Evolutionary conservation across 2,888 invertebrate species (phyloP).

Genomic region (Lamellibrachia columna): DNA sequence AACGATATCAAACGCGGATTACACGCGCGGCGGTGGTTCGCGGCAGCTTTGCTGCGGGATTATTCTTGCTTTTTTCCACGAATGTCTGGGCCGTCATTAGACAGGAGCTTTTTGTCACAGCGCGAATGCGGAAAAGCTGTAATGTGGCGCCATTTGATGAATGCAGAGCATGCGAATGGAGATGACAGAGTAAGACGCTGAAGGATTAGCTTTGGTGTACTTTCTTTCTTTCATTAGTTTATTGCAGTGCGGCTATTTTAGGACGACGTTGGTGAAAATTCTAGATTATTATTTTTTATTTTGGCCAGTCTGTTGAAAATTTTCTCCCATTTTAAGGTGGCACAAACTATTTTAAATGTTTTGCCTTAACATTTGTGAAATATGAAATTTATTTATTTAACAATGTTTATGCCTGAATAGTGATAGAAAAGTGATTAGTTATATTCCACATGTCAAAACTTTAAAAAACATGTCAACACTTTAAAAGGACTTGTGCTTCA

Average conservation of each 20-base stretch:
- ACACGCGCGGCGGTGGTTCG: not conserved
- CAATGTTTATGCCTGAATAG: too few species aligned
- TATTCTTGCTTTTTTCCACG: not conserved
- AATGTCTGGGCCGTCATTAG: not conserved
- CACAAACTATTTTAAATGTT: too few species aligned
- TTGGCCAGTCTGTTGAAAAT: not conserved
- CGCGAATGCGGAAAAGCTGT: not conserved
- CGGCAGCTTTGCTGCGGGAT: not conserved
- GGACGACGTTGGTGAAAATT: not conserved
- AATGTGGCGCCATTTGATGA: constrained; percentile 1
- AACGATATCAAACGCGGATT: constrained; percentile 12
- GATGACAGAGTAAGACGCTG: not conserved
- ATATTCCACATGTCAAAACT: too few species aligned
- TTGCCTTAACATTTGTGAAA: too few species aligned
- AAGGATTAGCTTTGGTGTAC: not conserved
- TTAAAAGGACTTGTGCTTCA: too few species aligned
- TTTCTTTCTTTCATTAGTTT: constrained; percentile 1
- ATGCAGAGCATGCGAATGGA: not conserved
- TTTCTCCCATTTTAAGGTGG: not conserved
- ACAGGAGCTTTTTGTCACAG: not conserved
- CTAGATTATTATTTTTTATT: not conserved
- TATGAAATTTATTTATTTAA: too few species aligned
- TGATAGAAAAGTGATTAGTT: too few species aligned
- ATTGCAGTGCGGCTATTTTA: not conserved
- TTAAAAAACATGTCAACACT: too few species aligned